Evolutionary conservation across 1,140 invertebrate genomes (phyloP), one percentile per base, ranked within the genome.

Genomic region (Drosophila nasuta): DNA sequence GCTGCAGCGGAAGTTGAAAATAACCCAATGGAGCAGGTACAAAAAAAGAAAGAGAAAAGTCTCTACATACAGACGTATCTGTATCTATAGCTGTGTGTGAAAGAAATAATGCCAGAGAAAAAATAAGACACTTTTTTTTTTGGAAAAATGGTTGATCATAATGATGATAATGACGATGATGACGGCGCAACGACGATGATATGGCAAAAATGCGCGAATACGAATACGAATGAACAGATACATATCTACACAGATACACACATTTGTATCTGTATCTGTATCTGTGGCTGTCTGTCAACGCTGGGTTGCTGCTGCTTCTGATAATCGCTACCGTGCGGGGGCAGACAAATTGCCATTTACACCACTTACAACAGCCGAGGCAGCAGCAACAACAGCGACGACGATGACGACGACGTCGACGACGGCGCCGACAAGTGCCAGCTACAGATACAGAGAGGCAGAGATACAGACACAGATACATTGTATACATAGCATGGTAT

Each of bases 261-360:
- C 68, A 78, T 68, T 63, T 75, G 79, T 56, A 56, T 57, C 30
- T 57, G 11, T 13, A n/a, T 13, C 75, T 58, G 49, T 60, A 43
- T 57, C 45, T 52, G 20, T 56, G 57, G 64, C 52, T 62, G 79
- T 49, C 81, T 86, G 79, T 81, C 82, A 82, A 60, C 79, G 68
- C 63, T 45, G 30, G 4, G 51, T 20, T 60, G 48, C 28, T 17
- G 51, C n/a, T 60, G 48, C 59, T 46, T 65, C 75, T 63, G 77
- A 72, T 73, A 68, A 68, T 70, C 46, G 85, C 81, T 87, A 77
- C 80, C 65, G 77, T 75, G 83, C 73, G 79, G 79, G 82, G 69
- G 49, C 59, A 51, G 68, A 79, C 77, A 89, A 88, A 88, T 85
- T 88, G 83, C 83, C 81, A 89, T 87, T 86, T 86, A 86, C 79